These are phyloP conservation scores for Drosophila demipolita DNA, from an alignment of 2,888 invertebrate genomes.

Conservation along the genomic window DNA sequence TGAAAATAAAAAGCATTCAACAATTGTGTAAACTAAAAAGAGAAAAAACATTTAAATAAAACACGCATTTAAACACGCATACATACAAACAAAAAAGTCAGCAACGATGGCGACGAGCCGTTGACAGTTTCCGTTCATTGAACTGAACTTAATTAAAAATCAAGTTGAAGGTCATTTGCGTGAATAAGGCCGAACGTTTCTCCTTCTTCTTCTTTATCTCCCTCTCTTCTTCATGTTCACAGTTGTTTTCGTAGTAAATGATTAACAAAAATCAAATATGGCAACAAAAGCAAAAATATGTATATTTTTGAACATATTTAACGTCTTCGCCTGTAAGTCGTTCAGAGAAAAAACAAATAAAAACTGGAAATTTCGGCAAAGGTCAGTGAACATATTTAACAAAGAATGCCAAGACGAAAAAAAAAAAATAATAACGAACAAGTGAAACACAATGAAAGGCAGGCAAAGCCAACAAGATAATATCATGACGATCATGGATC, in stretches of 20 bases:
- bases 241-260: slow-evolving; percentile 46
- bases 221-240: slow-evolving; percentile 20
- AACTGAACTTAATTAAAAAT: slow-evolving; percentile 81
- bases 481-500: slow-evolving; percentile 65
- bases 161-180: slow-evolving; percentile 76
- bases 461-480: slow-evolving; percentile 36
- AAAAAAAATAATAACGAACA: slow-evolving; percentile 31
- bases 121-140: slow-evolving; percentile 79
- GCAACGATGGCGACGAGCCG: slow-evolving; percentile 47
- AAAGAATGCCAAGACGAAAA: slow-evolving; percentile 53
- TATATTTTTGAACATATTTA: slow-evolving; percentile 42
- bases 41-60: slow-evolving; percentile 50
- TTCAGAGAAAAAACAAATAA: slow-evolving; percentile 18
- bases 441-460: slow-evolving; percentile 36
- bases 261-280: slow-evolving; percentile 38
- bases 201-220: slow-evolving; percentile 15
- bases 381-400: slow-evolving; percentile 79
- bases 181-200: slow-evolving; percentile 24
- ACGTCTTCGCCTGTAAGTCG: slow-evolving; percentile 11
- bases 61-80: slow-evolving; percentile 8
- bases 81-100: slow-evolving; percentile 5
- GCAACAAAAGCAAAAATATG: slow-evolving; percentile 15
- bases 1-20: slow-evolving; percentile 14
- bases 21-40: slow-evolving; percentile 39
- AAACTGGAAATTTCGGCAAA: slow-evolving; percentile 75